These are phyloP conservation scores for Thysanoteuthis rhombus DNA, from an alignment of 2,888 invertebrate species.

Conservation along the genomic window DNA sequence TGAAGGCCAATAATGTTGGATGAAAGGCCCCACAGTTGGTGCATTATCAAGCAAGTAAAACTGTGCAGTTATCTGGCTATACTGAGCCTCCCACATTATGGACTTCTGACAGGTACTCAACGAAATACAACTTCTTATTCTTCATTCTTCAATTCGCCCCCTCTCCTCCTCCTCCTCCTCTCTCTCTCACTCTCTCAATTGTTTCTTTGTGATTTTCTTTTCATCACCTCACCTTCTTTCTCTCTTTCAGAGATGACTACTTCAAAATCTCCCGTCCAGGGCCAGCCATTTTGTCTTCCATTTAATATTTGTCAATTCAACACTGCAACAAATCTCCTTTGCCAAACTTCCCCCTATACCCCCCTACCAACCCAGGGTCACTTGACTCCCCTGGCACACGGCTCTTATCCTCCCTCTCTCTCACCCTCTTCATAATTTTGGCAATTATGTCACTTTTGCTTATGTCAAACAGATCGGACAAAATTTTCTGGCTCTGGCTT, in stretches of 20 bases:
- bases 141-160: neutral
- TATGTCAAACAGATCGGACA: neutral
- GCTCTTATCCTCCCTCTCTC: neutral
- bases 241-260: neutral
- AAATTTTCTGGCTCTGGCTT: neutral
- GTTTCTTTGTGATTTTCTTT: neutral
- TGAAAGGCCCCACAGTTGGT: neutral
- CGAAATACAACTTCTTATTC: neutral
- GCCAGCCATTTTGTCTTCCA: neutral
- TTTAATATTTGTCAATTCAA: neutral
- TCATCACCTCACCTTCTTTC: neutral
- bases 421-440: neutral
- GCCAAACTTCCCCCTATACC: neutral
- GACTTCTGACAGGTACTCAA: neutral
- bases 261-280: neutral
- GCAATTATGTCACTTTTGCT: neutral
- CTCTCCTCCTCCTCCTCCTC: neutral
- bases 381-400: neutral
- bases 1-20: conserved; percentile 12
- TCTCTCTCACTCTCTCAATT: neutral
- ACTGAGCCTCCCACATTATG: neutral
- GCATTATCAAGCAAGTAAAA: neutral
- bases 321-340: neutral
- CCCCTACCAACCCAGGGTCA: neutral
- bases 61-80: conserved; percentile 12